Base-by-base conservation (phyloP, 2,113 vertebrate genomes). In the Xiphorhynchus elegans region DNA sequence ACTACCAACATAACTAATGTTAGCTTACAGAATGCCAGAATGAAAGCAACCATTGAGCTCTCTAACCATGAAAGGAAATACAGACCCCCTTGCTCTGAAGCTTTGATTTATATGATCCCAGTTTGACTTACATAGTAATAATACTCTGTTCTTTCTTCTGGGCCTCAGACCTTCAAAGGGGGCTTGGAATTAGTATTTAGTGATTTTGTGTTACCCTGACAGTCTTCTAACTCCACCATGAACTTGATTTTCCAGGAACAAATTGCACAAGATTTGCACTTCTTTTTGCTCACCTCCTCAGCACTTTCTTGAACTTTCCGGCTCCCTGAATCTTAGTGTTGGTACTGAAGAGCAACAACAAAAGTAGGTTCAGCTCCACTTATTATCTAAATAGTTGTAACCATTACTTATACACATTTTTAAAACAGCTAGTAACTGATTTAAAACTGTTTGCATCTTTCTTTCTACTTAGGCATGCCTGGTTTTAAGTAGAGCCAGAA, bases 1-100 rank as follows among this genome's bases (percentile, higher is more conserved):
- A 73, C 90, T 93, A 90, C 39, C 90, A 95, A 86, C 83, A 83
- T 87, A 94, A 93, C 85, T 94, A 93, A 95, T 74, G 90, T 94
- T 95, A 92, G 90, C 70, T 89, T 95, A 66, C 37, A 76, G 68
- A 85, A 68, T 84, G 79, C 76, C 88, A 78, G 92, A 96, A 93
- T 97, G 97, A 96, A 97, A 96, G 94, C 88, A 92, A 53, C 96
- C 75, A 97, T 96, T 95, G 93, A 97, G 77, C 58, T 83, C 53
- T 80, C 62, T 72, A 49, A 91, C 87, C 93, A 95, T 97, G 89
- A 95, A 96, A 96, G 91, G 91, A 89, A 93, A 90, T 39, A 53
- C 74, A 88, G 83, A 79, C 72, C 75, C 59, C 84, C 46, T 86
- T 56, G 70, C 70, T 66, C 81, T 47, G 66, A 70, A 74, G 66